Evolutionary conservation across 2,888 invertebrate species (phyloP).

Genomic region (Meiosimyza platycephala): DNA sequence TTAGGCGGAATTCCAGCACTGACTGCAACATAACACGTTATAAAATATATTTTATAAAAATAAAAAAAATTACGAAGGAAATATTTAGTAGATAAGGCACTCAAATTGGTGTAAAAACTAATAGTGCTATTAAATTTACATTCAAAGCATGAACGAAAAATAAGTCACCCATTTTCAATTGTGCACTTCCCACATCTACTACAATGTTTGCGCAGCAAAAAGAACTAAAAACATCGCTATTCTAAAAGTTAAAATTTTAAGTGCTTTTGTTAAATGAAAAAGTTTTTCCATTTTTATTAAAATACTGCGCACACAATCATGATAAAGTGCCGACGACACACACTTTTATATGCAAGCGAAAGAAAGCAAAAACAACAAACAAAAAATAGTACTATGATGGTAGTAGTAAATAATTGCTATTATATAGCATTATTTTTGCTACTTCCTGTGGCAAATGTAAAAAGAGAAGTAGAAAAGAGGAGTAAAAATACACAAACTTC

Average conservation of each 20-base stretch:
- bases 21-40: too few relatives aligned
- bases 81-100: too few relatives aligned
- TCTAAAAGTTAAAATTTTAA: conserved; percentile 18
- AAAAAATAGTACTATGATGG: not conserved
- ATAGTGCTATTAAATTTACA: too few relatives aligned
- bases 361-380: not conserved
- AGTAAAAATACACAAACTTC: not conserved
- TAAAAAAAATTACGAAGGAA: too few relatives aligned
- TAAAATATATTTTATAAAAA: too few relatives aligned
- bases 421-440: conserved; percentile 34
- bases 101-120: too few relatives aligned
- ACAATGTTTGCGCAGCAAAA: not conserved
- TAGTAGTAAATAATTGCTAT: conserved; percentile 25
- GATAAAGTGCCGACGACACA: not conserved
- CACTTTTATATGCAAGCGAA: not conserved
- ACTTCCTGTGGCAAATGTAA: conserved; percentile 41
- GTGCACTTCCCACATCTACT: not conserved
- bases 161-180: too few relatives aligned
- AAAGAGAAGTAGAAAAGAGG: not conserved
- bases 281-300: too few relatives aligned
- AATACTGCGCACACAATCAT: too few relatives aligned
- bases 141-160: too few relatives aligned
- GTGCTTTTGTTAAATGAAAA: conserved; percentile 16
- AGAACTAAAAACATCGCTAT: conserved; percentile 15
- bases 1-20: too few relatives aligned